Conservation (phyloP, 2,113 vertebrate species). For the Corythoichthys intestinalis region DNA sequence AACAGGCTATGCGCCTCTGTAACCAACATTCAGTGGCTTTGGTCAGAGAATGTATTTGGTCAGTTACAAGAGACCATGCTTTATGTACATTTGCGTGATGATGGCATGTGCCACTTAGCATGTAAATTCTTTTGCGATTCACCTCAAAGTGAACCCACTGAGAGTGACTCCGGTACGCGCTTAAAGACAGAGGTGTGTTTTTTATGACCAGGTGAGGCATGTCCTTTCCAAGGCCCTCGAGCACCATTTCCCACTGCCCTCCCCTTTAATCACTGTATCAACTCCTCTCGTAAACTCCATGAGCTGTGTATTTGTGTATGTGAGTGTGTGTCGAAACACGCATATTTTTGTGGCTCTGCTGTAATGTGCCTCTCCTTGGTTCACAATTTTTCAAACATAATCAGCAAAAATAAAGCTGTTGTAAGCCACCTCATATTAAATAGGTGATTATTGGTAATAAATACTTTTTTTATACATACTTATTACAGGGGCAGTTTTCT, state of each 20-base stretch:
- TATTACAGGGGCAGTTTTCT: constrained; percentile 99
- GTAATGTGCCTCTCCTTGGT: constrained; percentile 67
- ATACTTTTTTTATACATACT: constrained; percentile 87
- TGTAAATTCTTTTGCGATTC: constrained; percentile 68
- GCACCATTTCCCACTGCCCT: constrained; percentile 68
- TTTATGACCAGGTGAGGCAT: constrained; percentile 70
- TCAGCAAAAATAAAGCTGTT: constrained; percentile 78
- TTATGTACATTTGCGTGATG: constrained; percentile 45
- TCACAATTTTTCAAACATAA: constrained; percentile 75
- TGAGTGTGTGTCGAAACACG: constrained; percentile 22
- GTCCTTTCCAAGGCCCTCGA: constrained; percentile 73
- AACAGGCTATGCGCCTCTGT: constrained; percentile 29
- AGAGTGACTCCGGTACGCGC: constrained; percentile 52
- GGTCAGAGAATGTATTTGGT: constrained; percentile 37
- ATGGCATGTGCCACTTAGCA: constrained; percentile 67
- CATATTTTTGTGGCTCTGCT: constrained; percentile 28
- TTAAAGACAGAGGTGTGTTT: constrained; percentile 70
- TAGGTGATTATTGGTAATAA: constrained; percentile 98
- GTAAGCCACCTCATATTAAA: constrained; percentile 73
- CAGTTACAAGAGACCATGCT: constrained; percentile 20
- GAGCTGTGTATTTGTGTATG: constrained; percentile 58
- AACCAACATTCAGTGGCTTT: constrained; percentile 15
- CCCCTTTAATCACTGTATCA: constrained; percentile 78
- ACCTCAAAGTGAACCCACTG: constrained; percentile 67
- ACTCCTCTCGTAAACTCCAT: constrained; percentile 70